Percentiles rank a stretch among this genome's conserved stretches.
These are phyloP conservation scores for Egretta garzetta DNA, from an alignment of 2,113 vertebrate genomes.

Conservation along the genomic window DNA sequence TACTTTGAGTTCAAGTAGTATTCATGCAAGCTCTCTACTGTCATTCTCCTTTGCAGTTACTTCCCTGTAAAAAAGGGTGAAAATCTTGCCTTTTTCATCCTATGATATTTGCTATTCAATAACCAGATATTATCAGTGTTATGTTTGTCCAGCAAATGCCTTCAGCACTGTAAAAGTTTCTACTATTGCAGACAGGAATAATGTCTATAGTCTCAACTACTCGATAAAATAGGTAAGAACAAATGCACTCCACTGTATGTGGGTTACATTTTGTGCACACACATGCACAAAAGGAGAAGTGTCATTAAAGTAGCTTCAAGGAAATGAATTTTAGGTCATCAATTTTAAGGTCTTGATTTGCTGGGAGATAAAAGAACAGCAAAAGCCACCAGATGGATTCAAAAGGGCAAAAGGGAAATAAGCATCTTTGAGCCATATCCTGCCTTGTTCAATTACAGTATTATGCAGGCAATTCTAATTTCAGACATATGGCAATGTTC, in stretches of 20 bases:
- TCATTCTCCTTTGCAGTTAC: not conserved
- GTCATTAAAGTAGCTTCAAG: constrained; percentile 6
- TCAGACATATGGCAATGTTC: not conserved
- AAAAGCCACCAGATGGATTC: constrained; percentile 20
- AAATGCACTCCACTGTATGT: not conserved
- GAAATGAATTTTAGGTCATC: constrained; percentile 39
- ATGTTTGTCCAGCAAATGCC: not conserved
- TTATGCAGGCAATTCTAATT: not conserved
- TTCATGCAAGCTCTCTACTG: not conserved
- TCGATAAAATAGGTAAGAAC: not conserved
- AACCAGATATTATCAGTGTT: not conserved
- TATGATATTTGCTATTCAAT: not conserved
- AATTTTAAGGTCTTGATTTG: constrained; percentile 36
- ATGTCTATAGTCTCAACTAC: not conserved
- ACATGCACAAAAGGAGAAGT: not conserved
- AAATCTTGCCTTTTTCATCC: not conserved
- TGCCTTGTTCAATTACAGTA: not conserved
- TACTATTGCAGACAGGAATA: not conserved
- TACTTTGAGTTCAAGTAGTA: not conserved
- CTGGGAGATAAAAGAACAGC: constrained; percentile 42
- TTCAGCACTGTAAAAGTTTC: not conserved
- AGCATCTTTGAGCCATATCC: constrained; percentile 14
- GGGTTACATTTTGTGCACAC: not conserved
- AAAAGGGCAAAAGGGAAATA: constrained; percentile 37
- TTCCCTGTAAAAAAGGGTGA: not conserved